A percentile compares a stretch with the other conserved stretches of the same genome.
These are phyloP conservation scores for Azorinus chamasolen DNA, from an alignment of 2,888 invertebrate genomes.

Conservation along the genomic window DNA sequence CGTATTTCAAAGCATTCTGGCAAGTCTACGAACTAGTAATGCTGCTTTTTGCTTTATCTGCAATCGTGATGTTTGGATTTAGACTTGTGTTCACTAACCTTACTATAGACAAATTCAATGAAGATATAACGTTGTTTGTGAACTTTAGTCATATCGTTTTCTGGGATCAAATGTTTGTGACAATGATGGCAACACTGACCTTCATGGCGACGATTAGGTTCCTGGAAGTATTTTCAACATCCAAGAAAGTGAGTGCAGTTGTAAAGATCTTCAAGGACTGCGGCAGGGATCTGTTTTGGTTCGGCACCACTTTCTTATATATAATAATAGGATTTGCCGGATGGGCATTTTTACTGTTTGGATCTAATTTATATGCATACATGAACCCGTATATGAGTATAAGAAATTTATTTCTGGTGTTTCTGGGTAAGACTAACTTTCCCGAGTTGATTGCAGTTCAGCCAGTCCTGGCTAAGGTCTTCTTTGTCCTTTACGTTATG, in stretches of 20 bases:
- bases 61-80: constrained; percentile 48
- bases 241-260: constrained; percentile 64
- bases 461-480: constrained; percentile 69
- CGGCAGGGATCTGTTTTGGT: constrained; percentile 66
- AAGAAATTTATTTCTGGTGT: constrained; percentile 67
- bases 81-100: constrained; percentile 39
- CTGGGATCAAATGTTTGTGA: constrained; percentile 70
- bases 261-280: constrained; percentile 34
- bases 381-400: constrained; percentile 61
- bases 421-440: constrained; percentile 72
- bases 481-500: constrained; percentile 69
- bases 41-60: constrained; percentile 27
- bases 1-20: constrained; percentile 59
- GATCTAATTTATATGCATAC: constrained; percentile 60
- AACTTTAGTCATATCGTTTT: constrained; percentile 69
- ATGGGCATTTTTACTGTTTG: constrained; percentile 68
- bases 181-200: constrained; percentile 62
- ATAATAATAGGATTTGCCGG: constrained; percentile 67
- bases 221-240: constrained; percentile 71
- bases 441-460: constrained; percentile 62
- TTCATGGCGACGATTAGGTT: constrained; percentile 72
- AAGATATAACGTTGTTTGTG: constrained; percentile 60
- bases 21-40: constrained; percentile 56
- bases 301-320: constrained; percentile 67
- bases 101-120: constrained; percentile 57